These are phyloP conservation scores for Acronicta alni DNA, from an alignment of 2,888 invertebrate species.

Conservation along the genomic window DNA sequence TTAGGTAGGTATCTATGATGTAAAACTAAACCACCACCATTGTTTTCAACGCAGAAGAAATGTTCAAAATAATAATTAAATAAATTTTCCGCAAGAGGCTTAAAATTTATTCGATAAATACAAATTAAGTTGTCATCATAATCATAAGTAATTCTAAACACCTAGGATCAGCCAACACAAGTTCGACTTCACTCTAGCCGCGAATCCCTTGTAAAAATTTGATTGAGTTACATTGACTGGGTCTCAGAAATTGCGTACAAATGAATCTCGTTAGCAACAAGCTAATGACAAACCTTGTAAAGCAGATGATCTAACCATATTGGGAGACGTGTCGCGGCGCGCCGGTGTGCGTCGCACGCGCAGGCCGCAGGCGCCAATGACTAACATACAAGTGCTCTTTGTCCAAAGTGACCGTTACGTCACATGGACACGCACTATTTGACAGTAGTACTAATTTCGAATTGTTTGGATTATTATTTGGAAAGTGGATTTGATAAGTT, in stretches of 20 bases:
- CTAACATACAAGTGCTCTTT: constrained; percentile 52
- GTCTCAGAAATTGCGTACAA: not conserved
- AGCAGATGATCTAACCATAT: constrained; percentile 53
- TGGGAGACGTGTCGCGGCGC: constrained; percentile 22
- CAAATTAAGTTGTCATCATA: too few species aligned
- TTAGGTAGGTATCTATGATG: constrained; percentile 2
- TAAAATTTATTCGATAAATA: too few species aligned
- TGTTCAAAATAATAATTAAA: not conserved
- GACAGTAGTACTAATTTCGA: not conserved
- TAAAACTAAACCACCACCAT: not conserved
- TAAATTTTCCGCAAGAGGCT: not conserved
- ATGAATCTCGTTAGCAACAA: constrained; percentile 27
- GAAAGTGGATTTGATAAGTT: too few species aligned
- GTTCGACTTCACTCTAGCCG: too few species aligned
- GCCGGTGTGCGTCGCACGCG: constrained; percentile 36
- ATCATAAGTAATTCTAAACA: too few species aligned
- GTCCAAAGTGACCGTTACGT: constrained; percentile 35
- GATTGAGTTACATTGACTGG: too few species aligned
- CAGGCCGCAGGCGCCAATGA: constrained; percentile 55
- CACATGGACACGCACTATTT: constrained; percentile 8
- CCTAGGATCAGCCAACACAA: too few species aligned
- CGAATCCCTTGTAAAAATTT: too few species aligned
- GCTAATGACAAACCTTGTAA: constrained; percentile 48
- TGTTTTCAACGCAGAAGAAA: not conserved
- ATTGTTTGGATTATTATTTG: not conserved